These are phyloP conservation scores for Cryptoprocta ferox DNA, from an alignment of 2,797 vertebrate genomes.

Conservation along the genomic window DNA sequence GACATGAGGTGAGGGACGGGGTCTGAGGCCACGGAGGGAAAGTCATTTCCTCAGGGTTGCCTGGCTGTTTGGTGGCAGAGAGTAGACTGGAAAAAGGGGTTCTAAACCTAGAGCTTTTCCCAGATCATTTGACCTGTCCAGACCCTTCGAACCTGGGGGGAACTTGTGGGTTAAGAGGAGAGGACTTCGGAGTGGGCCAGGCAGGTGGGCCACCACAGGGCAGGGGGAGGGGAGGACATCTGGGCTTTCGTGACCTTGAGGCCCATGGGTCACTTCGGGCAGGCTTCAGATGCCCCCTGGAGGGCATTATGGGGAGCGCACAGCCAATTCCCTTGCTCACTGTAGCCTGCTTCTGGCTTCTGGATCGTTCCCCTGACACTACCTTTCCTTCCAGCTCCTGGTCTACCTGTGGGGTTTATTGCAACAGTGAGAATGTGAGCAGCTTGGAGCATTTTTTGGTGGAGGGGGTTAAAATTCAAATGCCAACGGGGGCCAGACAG, in stretches of 20 bases:
- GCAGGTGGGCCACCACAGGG: neutral
- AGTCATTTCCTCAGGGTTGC: neutral
- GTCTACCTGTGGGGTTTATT: neutral
- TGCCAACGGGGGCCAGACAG: neutral
- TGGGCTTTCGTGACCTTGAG: fast-evolving
- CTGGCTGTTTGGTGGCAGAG: neutral
- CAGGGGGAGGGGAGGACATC: neutral
- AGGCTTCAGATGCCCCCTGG: constrained; percentile 44
- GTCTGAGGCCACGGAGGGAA: neutral
- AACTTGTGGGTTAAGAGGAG: neutral
- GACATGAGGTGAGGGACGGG: neutral
- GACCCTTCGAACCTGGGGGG: neutral
- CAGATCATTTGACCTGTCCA: neutral
- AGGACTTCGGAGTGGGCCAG: neutral
- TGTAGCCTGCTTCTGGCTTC: neutral
- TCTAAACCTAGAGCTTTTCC: neutral
- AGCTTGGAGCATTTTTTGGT: neutral
- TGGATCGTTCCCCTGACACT: fast-evolving
- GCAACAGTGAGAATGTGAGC: neutral
- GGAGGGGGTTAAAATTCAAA: constrained; percentile 7
- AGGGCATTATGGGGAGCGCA: neutral
- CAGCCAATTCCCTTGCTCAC: fast-evolving
- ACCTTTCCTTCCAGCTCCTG: neutral
- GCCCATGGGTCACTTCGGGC: neutral
- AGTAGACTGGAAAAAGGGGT: neutral